Evolutionary conservation across 2,113 vertebrate genomes (phyloP), one percentile per base, ranked within the genome.

Genomic region (Gobiocypris rarus): DNA sequence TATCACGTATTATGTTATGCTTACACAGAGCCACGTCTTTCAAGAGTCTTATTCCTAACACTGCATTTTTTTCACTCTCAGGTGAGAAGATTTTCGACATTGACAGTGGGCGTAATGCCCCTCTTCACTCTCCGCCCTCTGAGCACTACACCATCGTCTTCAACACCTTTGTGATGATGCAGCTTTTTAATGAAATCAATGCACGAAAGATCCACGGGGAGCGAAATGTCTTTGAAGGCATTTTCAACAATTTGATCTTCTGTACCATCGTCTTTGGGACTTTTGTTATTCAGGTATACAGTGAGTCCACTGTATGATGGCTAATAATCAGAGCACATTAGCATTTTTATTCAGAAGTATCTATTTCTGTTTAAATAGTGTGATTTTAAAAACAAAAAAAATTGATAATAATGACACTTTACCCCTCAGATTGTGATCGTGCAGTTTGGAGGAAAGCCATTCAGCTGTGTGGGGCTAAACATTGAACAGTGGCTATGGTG

Each of bases 91-190:
- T 99, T 48, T 99, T 99, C 91, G 96, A 99, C 90, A 97, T 99
- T 0, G 98, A 99, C 88, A 97, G 92, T 78, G 98, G 98, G 92
- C 95, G 98, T 91, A 95, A 99, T 28, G 92, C 96, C 24, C 97
- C 98, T 69, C 96, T 99, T 85, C 95, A 99, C 10, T 95, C 98
- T 14, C 96, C 97, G 19, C 97, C 98, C 24, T 99, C 98, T 6
- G 97, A 99, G 88, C 98, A 99, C 92, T 99, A 99, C 90, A 99
- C 98, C 80, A 96, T 99, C 65, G 97, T 99, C 90, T 99, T 99
- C 92, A 99, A 99, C 83, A 99, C 98, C 0, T 99, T 99, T 89
- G 98, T 99, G 84, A 90, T 99, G 94, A 98, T 99, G 98, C 98
- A 99, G 93, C 96, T 99, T 59, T 99, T 99, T 91, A 99, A 99